These are phyloP conservation scores for Disparrhopalites patrizii DNA, from an alignment of 2,888 invertebrate genomes.

Conservation along the genomic window DNA sequence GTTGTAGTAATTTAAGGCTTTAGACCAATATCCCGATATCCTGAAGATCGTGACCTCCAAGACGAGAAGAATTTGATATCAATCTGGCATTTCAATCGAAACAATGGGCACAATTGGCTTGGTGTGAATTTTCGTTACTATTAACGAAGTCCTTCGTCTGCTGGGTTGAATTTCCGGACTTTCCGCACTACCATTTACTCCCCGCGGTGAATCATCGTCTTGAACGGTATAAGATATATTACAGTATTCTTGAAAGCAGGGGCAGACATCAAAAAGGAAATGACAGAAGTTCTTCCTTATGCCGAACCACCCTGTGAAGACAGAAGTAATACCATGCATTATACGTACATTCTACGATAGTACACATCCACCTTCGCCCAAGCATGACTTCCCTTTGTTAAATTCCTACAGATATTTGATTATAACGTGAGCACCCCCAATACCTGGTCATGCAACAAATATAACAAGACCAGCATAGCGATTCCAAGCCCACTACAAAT, in stretches of 20 bases:
- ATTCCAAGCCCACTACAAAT: too few species aligned
- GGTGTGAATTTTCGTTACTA: conserved; percentile 70
- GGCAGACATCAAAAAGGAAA: conserved; percentile 90
- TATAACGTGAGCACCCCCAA: too few species aligned
- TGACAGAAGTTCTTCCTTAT: conserved; percentile 96
- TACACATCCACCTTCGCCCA: too few species aligned
- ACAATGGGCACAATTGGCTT: conserved; percentile 85
- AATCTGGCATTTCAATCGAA: conserved; percentile 88
- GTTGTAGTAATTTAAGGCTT: neutral
- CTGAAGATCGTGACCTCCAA: too few species aligned
- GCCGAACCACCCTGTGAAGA: conserved; percentile 92
- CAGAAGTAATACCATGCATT: neutral
- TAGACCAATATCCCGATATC: too few species aligned
- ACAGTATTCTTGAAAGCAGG: conserved; percentile 94
- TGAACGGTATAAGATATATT: conserved; percentile 91
- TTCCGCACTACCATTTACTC: conserved; percentile 51
- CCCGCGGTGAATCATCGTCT: conserved; percentile 39
- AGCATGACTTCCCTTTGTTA: too few species aligned
- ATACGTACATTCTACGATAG: too few species aligned
- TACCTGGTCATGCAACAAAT: too few species aligned
- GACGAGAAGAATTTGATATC: conserved; percentile 52
- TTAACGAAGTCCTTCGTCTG: conserved; percentile 52
- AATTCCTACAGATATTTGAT: too few species aligned
- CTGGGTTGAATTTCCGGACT: conserved; percentile 50
- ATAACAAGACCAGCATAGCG: too few species aligned